A percentile compares a stretch with the other conserved stretches of the same genome.
These are phyloP conservation scores for Aeoliscus strigatus DNA, from an alignment of 2,797 vertebrate genomes.

Conservation along the genomic window DNA sequence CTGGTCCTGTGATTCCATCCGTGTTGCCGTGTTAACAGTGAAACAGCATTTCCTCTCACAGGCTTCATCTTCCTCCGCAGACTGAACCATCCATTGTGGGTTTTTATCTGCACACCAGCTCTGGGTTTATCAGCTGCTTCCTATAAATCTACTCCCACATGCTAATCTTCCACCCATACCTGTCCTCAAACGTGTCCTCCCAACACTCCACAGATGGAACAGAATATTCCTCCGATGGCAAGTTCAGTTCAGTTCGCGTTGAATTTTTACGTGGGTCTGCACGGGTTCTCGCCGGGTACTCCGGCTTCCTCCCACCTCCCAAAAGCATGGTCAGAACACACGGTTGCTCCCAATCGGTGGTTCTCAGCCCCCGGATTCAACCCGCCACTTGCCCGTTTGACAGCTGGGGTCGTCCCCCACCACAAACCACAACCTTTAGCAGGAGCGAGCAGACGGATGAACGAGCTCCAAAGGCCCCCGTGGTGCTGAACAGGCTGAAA, in stretches of 20 bases:
- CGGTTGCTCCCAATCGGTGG: too few relatives aligned
- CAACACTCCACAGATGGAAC: conserved; percentile 9
- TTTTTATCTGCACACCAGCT: conserved; percentile 44
- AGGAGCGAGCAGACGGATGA: too few relatives aligned
- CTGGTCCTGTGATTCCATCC: background rate
- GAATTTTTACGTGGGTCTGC: too few relatives aligned
- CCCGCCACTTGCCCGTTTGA: too few relatives aligned
- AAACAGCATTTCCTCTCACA: conserved; percentile 1
- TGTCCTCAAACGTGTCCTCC: conserved; percentile 26
- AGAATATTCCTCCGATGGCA: conserved; percentile 12
- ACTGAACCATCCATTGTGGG: conserved; percentile 44
- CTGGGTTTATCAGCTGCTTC: conserved; percentile 41
- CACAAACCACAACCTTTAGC: too few relatives aligned
- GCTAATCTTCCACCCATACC: conserved; percentile 48
- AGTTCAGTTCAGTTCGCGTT: too few relatives aligned
- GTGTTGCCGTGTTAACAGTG: background rate
- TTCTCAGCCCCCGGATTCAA: too few relatives aligned
- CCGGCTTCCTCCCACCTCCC: too few relatives aligned
- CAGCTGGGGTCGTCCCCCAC: too few relatives aligned
- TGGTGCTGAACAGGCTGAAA: too few relatives aligned
- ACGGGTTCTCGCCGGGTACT: too few relatives aligned
- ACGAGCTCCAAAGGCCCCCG: background rate
- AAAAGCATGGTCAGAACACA: too few relatives aligned
- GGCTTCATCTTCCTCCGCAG: conserved; percentile 12
- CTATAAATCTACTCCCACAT: conserved; percentile 40